Percentiles rank a stretch among this genome's conserved stretches.
These are phyloP conservation scores for Nebria ingens DNA, from an alignment of 1,140 invertebrate species.

Conservation along the genomic window DNA sequence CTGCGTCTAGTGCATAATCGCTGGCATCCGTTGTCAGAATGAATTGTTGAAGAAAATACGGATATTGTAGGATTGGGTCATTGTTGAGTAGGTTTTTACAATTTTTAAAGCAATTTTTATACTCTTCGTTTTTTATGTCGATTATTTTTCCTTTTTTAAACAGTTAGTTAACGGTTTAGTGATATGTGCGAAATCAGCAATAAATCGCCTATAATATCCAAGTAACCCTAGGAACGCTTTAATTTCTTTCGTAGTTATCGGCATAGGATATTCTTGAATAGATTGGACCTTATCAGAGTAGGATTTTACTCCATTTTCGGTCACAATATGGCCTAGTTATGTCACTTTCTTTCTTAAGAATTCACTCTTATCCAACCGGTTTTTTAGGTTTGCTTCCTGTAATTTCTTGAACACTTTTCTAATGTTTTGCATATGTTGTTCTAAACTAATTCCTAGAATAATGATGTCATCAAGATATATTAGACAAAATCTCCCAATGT, in stretches of 20 bases:
- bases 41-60: conserved; percentile 22
- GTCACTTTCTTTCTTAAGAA: conserved; percentile 23
- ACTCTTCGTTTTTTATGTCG: too few relatives aligned
- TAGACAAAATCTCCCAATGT: conserved; percentile 14
- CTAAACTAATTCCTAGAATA: conserved; percentile 14
- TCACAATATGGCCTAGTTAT: conserved; percentile 19
- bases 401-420: conserved; percentile 16
- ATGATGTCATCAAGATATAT: conserved; percentile 22
- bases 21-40: conserved; percentile 21
- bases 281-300: conserved; percentile 19
- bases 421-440: conserved; percentile 27
- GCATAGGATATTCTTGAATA: conserved; percentile 16
- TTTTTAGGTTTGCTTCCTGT: conserved; percentile 33
- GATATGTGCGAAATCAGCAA: conserved; percentile 26
- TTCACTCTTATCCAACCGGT: conserved; percentile 35
- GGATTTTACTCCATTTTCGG: conserved; percentile 19
- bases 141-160: neutral
- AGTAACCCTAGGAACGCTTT: conserved; percentile 24
- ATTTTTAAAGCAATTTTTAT: neutral
- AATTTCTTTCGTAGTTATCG: conserved; percentile 11
- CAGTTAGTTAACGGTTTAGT: conserved; percentile 20
- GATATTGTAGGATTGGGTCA: conserved; percentile 17
- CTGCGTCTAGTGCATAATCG: conserved; percentile 15
- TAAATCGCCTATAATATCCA: conserved; percentile 31
- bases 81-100: too few relatives aligned